Base-by-base conservation (phyloP, 2,888 invertebrate species). In the Thecophora atra region DNA sequence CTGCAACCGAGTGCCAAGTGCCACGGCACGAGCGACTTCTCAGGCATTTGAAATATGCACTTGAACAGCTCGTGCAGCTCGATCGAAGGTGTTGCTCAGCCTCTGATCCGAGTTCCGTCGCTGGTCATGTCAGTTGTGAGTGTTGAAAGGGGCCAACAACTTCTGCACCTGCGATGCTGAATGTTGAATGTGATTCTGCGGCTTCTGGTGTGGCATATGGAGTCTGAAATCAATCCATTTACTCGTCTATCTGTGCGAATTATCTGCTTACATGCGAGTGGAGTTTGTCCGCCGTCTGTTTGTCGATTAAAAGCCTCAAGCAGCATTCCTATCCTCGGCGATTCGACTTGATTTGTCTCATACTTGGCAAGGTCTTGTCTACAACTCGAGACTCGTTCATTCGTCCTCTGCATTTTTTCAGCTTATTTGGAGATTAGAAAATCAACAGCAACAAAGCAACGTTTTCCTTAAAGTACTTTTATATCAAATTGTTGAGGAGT, bases 381-480 rank as follows among this genome's bases (percentile, higher is more conserved):
- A 56, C 58, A 64, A 37, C n/a, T 26, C 71, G 47, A n/a, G n/a
- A 58, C 65, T 65, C 47, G 71, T 65, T 71, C 24, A 42, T 42
- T 30, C 56, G 64, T 71, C 65, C 65, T 65, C 64, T 24, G 42
- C 56, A 65, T 71, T 56, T 44, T 30, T 70, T 56, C 19, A 42
- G 24, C 70, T 30, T 63, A 52, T 63, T 70, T 58, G 68, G 68
- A 44, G n/a, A 68, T 58, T 30, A 15, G 30, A 60, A 60, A 64
- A 51, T 2, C 15, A 58, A 17, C 21, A 56, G 17, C 19, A 21
- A n/a, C 56, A 56, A 56, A 56, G 19, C 11, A 21, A 21, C 24
- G 58, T 24, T 28, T 58, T 24, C 58, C 28, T 37, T 37, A n/a
- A n/a, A n/a, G n/a, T n/a, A n/a, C 37, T 2, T 37, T 24, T 37